phyloP scores from a whole-genome alignment of 2,888 invertebrate genomes.

The Alsophila aescularia region DNA sequence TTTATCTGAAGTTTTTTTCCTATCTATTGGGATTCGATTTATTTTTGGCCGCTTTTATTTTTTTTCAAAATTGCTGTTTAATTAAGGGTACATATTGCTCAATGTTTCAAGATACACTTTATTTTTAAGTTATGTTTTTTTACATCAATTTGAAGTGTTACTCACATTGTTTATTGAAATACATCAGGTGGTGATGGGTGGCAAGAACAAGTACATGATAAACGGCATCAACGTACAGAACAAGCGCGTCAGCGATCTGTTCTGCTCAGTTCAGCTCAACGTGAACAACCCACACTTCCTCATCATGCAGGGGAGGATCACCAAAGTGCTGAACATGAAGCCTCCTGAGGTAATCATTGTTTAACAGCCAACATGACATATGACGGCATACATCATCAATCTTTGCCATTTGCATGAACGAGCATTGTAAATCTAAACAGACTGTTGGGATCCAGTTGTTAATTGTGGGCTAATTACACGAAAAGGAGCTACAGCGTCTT shows the following conservation, averaged over 20 bases:
- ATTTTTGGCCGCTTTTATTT: no score
- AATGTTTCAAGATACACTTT: no score
- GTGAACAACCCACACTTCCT: constrained; percentile 99
- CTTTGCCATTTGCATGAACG: no score
- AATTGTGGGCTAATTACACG: no score
- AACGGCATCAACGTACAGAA: constrained; percentile 96
- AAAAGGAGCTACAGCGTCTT: no score
- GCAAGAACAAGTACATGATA: constrained; percentile 96
- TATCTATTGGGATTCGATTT: no score
- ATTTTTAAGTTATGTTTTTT: background rate
- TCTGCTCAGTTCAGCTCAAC: constrained; percentile 98
- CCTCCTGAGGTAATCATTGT: constrained; percentile 97
- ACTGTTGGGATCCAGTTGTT: no score
- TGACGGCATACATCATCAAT: no score
- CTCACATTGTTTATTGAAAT: background rate
- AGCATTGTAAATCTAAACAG: no score
- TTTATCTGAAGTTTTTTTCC: no score
- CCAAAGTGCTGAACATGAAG: constrained; percentile 99
- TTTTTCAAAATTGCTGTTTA: no score
- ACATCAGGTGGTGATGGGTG: constrained; percentile 90
- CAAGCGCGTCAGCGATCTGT: constrained; percentile 96
- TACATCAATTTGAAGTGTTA: constrained; percentile 13
- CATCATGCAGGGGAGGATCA: constrained; percentile 99
- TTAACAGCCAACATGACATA: constrained; percentile 26
- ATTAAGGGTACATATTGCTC: no score